Conservation (phyloP, 2,113 vertebrate species). For the Butorides virescens region DNA sequence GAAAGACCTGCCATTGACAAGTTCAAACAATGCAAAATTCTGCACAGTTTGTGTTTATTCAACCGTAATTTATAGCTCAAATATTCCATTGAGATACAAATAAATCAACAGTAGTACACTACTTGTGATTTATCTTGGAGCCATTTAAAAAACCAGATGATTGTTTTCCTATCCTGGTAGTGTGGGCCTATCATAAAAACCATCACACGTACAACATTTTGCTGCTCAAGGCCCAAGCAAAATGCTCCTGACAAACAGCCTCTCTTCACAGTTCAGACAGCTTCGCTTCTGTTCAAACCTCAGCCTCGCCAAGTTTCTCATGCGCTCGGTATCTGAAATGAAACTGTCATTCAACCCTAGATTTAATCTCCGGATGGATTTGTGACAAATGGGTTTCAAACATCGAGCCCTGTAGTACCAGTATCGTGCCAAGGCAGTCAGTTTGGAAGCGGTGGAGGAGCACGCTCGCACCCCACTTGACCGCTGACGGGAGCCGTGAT, state of each 20-base stretch:
- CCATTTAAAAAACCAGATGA: not conserved
- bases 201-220: not conserved
- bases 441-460: not conserved
- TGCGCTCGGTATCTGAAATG: not conserved
- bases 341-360: not conserved
- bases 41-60: slow-evolving; percentile 55
- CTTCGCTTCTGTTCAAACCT: slow-evolving; percentile 7
- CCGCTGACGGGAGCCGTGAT: not conserved
- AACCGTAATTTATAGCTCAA: slow-evolving; percentile 1
- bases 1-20: slow-evolving; percentile 33
- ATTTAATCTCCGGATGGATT: not conserved
- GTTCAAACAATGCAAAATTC: slow-evolving; percentile 59
- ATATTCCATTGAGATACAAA: slow-evolving; percentile 55
- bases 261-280: not conserved
- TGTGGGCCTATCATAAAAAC: not conserved
- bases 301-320: slow-evolving; percentile 9
- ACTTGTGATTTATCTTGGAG: slow-evolving; percentile 51
- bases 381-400: not conserved
- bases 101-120: slow-evolving; percentile 52
- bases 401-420: not conserved
- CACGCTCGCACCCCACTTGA: not conserved
- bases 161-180: slow-evolving; percentile 29
- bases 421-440: not conserved
- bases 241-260: slow-evolving; percentile 17
- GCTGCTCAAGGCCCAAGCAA: not conserved